These are phyloP conservation scores for Nomada ruficornis DNA, from an alignment of 2,888 invertebrate species.

Conservation along the genomic window DNA sequence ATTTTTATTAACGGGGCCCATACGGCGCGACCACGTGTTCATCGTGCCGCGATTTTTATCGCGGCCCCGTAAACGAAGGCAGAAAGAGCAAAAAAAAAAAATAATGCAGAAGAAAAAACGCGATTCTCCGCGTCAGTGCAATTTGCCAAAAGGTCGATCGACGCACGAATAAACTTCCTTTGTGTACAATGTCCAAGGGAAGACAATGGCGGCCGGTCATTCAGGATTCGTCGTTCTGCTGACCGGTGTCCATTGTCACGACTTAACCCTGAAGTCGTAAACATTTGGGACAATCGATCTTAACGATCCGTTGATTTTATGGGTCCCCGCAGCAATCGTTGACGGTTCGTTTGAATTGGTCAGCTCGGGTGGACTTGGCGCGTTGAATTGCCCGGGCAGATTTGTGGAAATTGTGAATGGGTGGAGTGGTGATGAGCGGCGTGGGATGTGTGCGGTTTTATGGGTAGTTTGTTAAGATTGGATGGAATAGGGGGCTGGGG, in stretches of 20 bases:
- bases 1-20: constrained; percentile 57
- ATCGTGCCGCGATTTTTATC: constrained; percentile 47
- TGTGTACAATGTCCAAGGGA: not conserved
- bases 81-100: not conserved
- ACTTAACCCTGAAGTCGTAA: constrained; percentile 73
- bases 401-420: not conserved
- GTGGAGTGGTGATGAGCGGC: not conserved
- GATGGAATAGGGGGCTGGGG: too few species aligned
- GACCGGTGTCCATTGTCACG: constrained; percentile 54
- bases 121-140: constrained; percentile 28
- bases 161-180: constrained; percentile 19
- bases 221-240: constrained; percentile 24
- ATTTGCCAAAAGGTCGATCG: constrained; percentile 30
- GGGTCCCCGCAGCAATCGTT: constrained; percentile 8
- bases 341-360: constrained; percentile 16
- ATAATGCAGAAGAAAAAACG: not conserved
- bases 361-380: not conserved
- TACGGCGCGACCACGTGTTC: constrained; percentile 56
- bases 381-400: not conserved
- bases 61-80: not conserved
- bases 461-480: not conserved
- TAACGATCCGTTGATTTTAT: constrained; percentile 70
- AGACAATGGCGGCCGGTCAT: constrained; percentile 45
- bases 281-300: constrained; percentile 73
- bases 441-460: not conserved